Evolutionary conservation across 1,140 invertebrate genomes (phyloP), one percentile per base, ranked within the genome.

Genomic region (Thaumetopoea pityocampa): DNA sequence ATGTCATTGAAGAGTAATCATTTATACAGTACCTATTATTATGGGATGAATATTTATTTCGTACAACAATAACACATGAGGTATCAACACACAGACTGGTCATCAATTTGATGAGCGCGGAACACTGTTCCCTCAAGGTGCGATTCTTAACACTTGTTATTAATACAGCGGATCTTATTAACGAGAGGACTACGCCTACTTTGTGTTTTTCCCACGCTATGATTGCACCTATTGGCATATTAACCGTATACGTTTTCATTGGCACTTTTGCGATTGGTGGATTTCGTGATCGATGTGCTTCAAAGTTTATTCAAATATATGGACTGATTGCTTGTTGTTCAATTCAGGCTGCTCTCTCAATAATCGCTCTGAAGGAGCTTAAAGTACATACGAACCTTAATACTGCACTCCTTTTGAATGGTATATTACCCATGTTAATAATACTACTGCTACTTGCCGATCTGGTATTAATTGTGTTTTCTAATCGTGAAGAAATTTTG

Each of bases 111-210:
- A 80, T 79, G 71, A 66, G 58, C 45, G 35, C 38, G 33, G 45
- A 56, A 56, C 29, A 36, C 16, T 67, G 59, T 37, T 59, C 65
- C 17, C 26, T 62, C 7, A 73, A 66, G 35, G 38, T 80, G 9
- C 51, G 66, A 38, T 42, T 73, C 18, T 42, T 77, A 7, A 51
- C 58, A 5, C 48, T 81, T 4, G 67, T 81, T 8, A 23, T 81
- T 1, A 74, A 67, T 8, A 78, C 70, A 8, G 68, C 63, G 2
- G 49, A 78, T 34, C 24, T 79, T 1, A 68, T 73, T 3, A 77
- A 72, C 32, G 68, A 70, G 49, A 53, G 65, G 37, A 27, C 67
- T 19, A 67, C 65, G 12, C 55, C 49, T 14, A 52, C 51, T 0
- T 43, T 67, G 10, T 55, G 60, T 12, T 57, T 77, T 8, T 33